Conservation (phyloP, 2,888 invertebrate genomes). For the Galerucella nymphaeae region DNA sequence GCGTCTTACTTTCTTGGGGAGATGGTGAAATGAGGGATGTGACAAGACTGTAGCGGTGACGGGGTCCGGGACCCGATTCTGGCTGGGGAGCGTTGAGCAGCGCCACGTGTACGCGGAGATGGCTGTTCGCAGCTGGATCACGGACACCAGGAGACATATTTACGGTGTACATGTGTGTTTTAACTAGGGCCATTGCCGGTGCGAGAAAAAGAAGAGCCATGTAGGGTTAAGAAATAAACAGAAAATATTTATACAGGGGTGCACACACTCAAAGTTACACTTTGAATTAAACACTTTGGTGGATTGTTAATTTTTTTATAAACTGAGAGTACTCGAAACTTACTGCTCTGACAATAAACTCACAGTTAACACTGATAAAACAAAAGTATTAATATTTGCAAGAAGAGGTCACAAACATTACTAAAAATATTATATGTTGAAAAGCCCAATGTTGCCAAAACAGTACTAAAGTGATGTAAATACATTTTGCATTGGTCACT, state of each 20-base stretch:
- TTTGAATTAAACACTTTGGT: not conserved
- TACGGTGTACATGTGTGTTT: slow-evolving; percentile 59
- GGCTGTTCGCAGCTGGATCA: slow-evolving; percentile 60
- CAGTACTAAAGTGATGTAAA: no score
- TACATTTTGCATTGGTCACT: no score
- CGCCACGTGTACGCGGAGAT: slow-evolving; percentile 60
- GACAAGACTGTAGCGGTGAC: not conserved
- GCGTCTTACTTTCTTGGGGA: slow-evolving; percentile 35
- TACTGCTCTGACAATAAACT: no score
- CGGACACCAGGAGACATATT: slow-evolving; percentile 61
- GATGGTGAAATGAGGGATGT: slow-evolving; percentile 16
- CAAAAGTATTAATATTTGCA: no score
- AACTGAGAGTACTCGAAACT: no score
- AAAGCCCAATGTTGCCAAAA: no score
- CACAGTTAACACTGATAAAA: no score
- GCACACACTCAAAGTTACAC: not conserved
- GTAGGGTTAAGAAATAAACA: slow-evolving; percentile 24
- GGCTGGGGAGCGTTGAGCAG: slow-evolving; percentile 13
- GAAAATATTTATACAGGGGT: slow-evolving; percentile 2
- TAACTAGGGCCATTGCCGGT: slow-evolving; percentile 30
- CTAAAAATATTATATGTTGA: no score
- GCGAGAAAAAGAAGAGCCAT: slow-evolving; percentile 14
- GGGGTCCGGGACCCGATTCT: slow-evolving; percentile 14
- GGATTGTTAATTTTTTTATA: not conserved
- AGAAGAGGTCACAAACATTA: no score